phyloP scores from a whole-genome alignment of 2,797 vertebrate species.

The Harpia harpyja region DNA sequence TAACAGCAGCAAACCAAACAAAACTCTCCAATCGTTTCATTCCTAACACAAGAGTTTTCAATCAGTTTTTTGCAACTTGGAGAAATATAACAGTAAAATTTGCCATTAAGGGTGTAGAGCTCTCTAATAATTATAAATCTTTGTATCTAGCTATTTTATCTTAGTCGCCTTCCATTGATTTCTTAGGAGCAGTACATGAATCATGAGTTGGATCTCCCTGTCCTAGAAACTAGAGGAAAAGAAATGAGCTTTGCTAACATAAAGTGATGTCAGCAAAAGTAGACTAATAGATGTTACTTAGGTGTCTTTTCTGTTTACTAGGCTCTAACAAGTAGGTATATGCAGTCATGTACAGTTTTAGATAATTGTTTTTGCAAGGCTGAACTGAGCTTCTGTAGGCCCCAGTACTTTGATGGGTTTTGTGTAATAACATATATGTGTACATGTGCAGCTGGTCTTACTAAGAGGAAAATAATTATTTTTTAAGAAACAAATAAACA shows the following conservation, averaged over 20 bases:
- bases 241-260: background rate
- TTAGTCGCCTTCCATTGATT: background rate
- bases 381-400: background rate
- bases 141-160: background rate
- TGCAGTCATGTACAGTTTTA: background rate
- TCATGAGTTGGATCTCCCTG: background rate
- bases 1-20: background rate
- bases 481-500: background rate
- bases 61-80: background rate
- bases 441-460: background rate
- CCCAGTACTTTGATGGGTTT: fast-evolving
- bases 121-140: background rate
- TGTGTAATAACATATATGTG: background rate
- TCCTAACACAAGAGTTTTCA: background rate
- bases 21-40: background rate
- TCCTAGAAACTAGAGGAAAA: background rate
- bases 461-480: background rate
- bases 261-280: background rate
- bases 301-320: background rate
- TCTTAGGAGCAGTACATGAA: background rate
- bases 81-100: background rate
- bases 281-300: background rate
- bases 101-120: background rate
- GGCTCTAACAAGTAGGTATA: background rate
- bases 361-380: background rate